A percentile compares a stretch with the other conserved stretches of the same genome.
These are phyloP conservation scores for Thamnophis sirtalis DNA, from an alignment of 2,113 vertebrate genomes.

Conservation along the genomic window DNA sequence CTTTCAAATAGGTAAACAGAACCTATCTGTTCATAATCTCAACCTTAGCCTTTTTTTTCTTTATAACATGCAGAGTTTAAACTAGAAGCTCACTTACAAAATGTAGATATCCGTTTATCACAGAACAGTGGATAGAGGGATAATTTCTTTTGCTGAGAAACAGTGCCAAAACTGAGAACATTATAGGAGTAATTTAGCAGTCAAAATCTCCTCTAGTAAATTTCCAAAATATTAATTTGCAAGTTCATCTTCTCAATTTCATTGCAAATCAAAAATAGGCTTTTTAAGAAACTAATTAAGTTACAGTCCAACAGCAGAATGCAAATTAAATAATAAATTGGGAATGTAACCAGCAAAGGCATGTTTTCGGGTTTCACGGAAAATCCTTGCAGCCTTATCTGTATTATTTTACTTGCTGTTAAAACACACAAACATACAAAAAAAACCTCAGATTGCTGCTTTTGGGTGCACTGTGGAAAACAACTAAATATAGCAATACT, in stretches of 20 bases:
- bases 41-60: neutral
- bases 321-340: constrained; percentile 36
- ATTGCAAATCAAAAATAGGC: constrained; percentile 32
- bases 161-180: constrained; percentile 58
- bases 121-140: constrained; percentile 22
- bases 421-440: constrained; percentile 14
- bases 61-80: neutral
- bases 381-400: constrained; percentile 61
- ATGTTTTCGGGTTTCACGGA: constrained; percentile 54
- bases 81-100: neutral
- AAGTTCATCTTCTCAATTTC: constrained; percentile 50
- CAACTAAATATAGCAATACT: constrained; percentile 75
- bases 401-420: constrained; percentile 49
- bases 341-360: constrained; percentile 45
- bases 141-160: neutral
- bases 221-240: constrained; percentile 58
- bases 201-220: constrained; percentile 68
- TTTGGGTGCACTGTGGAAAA: constrained; percentile 69
- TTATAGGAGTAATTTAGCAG: constrained; percentile 58
- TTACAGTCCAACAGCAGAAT: constrained; percentile 31
- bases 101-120: constrained; percentile 9
- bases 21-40: neutral
- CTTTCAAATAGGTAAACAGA: neutral
- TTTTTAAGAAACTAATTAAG: neutral
- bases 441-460: constrained; percentile 52